Base-by-base conservation (phyloP, 2,888 invertebrate genomes). In the Quadroppia sp. region DNA sequence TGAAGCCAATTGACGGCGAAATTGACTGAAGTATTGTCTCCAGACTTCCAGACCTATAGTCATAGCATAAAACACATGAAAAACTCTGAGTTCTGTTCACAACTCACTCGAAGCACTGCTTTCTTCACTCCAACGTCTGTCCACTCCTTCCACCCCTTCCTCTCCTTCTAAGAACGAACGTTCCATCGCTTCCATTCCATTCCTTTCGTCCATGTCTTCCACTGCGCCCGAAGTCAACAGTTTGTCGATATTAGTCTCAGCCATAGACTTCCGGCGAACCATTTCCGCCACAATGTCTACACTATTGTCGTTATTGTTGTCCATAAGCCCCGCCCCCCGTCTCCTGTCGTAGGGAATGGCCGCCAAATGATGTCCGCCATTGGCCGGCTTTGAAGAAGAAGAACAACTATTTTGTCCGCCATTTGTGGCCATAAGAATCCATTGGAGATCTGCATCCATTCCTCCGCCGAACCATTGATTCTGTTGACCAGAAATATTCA, bases 361-460 rank as follows among this genome's bases (percentile, higher is more conserved):
- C 1, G 17, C 36, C 17, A 56, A 56, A 20, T n/a, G n/a, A n/a
- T n/a, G n/a, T n/a, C n/a, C n/a, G n/a, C n/a, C n/a, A n/a, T n/a
- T n/a, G n/a, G n/a, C n/a, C n/a, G n/a, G n/a, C n/a, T n/a, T n/a
- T n/a, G n/a, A n/a, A n/a, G n/a, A n/a, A n/a, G n/a, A n/a, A n/a
- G n/a, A n/a, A n/a, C n/a, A n/a, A n/a, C n/a, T n/a, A n/a, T n/a
- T n/a, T n/a, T 64, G 1, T 1, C 7, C 1, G 17, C 36, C 17
- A 56, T 28, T 2, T 7, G 40, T 17, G 69, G 69, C 89, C 45
- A 87, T 85, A 74, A 88, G 83, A 72, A 91, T 87, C 90, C 91
- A 91, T 73, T 90, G 89, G 45, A 90, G 85, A 81, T 91, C 91
- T 11, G 89, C 86, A 61, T 89, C 88, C 78, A 75, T 67, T 28